Evolutionary conservation across 35 echinoderm and acorn worm species (phyloP).

Genomic region (Diadema setosum): DNA sequence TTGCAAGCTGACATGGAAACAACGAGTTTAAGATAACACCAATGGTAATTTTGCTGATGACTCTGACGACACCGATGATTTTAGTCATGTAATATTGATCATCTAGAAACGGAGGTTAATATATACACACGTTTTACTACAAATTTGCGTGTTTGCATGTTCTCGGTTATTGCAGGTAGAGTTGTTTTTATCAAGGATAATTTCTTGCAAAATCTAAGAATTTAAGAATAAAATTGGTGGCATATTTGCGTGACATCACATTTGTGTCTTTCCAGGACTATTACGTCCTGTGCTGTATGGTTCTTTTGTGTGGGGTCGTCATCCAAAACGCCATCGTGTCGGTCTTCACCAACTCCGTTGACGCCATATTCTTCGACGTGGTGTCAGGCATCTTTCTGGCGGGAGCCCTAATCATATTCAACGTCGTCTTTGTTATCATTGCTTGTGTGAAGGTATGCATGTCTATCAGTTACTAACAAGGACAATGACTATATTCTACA

Average conservation of each 20-base stretch:
- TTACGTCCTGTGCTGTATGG: conserved; percentile 81
- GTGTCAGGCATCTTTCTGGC: neutral
- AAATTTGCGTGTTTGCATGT: too few species aligned
- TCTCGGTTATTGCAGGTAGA: too few species aligned
- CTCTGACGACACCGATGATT: too few species aligned
- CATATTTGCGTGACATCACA: neutral
- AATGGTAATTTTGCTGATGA: too few species aligned
- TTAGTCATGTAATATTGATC: too few species aligned
- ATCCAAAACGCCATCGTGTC: conserved; percentile 77
- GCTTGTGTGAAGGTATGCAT: conserved; percentile 2
- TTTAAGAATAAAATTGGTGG: too few species aligned
- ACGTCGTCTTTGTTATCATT: conserved; percentile 12
- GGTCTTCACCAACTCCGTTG: neutral
- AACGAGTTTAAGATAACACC: too few species aligned
- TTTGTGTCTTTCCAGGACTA: conserved; percentile 75
- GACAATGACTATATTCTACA: neutral
- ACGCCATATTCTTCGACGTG: conserved; percentile 33
- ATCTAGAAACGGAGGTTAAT: too few species aligned
- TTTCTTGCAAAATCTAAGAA: too few species aligned
- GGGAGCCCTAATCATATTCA: neutral
- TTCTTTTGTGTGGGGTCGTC: conserved; percentile 74
- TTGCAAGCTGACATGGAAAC: too few species aligned
- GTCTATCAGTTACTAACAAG: neutral
- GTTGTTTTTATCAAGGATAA: too few species aligned
- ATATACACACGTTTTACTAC: too few species aligned